Evolutionary conservation across 35 echinoderm and acorn worm genomes (phyloP).

Genomic region (Heliocidaris erythrogramma): DNA sequence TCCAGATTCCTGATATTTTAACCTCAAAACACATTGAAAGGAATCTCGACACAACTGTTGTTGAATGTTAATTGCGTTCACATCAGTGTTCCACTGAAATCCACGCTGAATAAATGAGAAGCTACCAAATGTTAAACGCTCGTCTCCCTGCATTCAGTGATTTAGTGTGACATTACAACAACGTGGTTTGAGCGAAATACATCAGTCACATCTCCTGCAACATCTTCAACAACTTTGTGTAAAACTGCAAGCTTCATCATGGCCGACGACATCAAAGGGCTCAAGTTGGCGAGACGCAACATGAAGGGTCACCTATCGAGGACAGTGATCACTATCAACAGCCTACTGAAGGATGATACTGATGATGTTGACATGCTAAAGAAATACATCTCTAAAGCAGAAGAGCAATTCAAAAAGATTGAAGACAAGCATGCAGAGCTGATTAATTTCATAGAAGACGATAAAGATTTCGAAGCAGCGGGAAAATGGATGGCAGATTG

Average conservation of each 20-base stretch:
- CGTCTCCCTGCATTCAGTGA: too few relatives aligned
- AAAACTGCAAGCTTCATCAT: slow-evolving; percentile 37
- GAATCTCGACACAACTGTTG: too few relatives aligned
- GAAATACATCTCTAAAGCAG: slow-evolving; percentile 65
- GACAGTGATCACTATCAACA: slow-evolving; percentile 53
- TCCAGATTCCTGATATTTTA: too few relatives aligned
- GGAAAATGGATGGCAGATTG: slow-evolving; percentile 18
- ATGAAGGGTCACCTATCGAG: slow-evolving; percentile 71
- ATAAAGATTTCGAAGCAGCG: slow-evolving; percentile 26
- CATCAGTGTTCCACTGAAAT: too few relatives aligned
- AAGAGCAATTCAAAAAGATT: slow-evolving; percentile 68
- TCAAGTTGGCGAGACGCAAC: slow-evolving; percentile 65
- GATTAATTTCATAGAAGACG: slow-evolving; percentile 51
- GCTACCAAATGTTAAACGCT: too few relatives aligned
- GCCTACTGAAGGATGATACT: slow-evolving; percentile 33
- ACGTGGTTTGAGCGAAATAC: too few relatives aligned
- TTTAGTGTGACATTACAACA: too few relatives aligned
- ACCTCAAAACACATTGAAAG: too few relatives aligned
- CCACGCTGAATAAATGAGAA: too few relatives aligned
- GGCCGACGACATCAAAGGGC: slow-evolving; percentile 44
- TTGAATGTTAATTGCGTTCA: too few relatives aligned
- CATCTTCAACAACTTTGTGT: slow-evolving; percentile 76
- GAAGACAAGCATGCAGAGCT: slow-evolving; percentile 69
- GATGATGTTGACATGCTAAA: slow-evolving; percentile 49
- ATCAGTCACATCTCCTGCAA: too few relatives aligned